Base-by-base conservation (phyloP, 53 echinoderm and acorn worm genomes). In the Holothuria leucospilota region DNA sequence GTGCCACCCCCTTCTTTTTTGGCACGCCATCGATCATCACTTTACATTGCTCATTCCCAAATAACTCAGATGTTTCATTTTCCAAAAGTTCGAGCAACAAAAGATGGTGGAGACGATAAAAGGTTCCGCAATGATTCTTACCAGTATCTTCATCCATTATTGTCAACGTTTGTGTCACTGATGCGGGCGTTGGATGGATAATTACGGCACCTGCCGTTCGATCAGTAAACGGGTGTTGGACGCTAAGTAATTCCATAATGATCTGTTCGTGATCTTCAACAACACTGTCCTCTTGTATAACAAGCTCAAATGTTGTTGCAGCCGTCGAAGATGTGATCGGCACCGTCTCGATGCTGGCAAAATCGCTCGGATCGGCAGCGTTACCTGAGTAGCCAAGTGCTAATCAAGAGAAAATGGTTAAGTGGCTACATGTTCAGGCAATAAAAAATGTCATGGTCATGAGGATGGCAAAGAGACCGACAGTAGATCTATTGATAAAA, bases 121-220 rank as follows among this genome's bases (percentile, higher is more conserved):
- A 34, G 34, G 34, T 34, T 34, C 1, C 34, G 34, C 1, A 34
- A 34, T 34, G 34, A 3, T 34, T 34, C 11, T 70, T 40, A 70
- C 71, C 34, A 20, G 71, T 70, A 34, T 70, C 71, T 12, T 70
- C 71, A 29, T 70, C 39, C 28, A 29, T 3, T 2, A 70, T 70
- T 2, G 71, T 70, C 34, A 70, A 20, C 18, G 71, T 70, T 30
- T 70, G 71, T 39, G 71, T 70, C 20, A 40, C 71, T 28, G 38
- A 39, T 28, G 13, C 29, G 13, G 71, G 1, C 6, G 18, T 70
- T 11, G 71, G 71, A 70, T 29, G 38, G 20, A 70, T 40, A 29
- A 70, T 34, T 7, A 34, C 30, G 11, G 71, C 71, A 21, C 71
- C 71, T 21, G 29, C 21, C 6, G 71, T 70, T 14, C 71, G 28